These are phyloP conservation scores for Eupithecia tripunctaria DNA, from an alignment of 2,888 invertebrate species.

Conservation along the genomic window DNA sequence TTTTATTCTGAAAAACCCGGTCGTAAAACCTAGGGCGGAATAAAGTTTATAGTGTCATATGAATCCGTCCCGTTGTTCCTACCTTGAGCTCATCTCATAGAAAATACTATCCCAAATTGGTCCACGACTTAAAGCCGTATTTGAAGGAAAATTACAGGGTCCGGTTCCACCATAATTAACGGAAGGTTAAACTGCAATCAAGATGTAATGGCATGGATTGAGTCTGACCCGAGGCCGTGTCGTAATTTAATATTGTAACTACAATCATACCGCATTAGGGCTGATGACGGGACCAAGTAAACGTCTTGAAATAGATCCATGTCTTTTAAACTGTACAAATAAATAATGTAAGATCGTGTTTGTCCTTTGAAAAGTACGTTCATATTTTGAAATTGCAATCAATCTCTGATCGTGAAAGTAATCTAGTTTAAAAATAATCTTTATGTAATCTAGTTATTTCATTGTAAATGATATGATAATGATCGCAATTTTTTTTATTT, in stretches of 20 bases:
- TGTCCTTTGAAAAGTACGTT: not conserved
- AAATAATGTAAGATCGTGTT: not conserved
- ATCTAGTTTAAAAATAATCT: too few relatives aligned
- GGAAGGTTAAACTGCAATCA: slow-evolving; percentile 69
- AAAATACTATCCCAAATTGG: not conserved
- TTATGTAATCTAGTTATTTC: too few relatives aligned
- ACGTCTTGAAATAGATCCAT: not conserved
- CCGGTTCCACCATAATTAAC: slow-evolving; percentile 63
- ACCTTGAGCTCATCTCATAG: not conserved
- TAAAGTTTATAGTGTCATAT: not conserved
- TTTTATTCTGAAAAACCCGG: not conserved
- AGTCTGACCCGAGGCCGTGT: slow-evolving; percentile 57
- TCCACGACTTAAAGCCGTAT: slow-evolving; percentile 10
- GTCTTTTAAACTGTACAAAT: not conserved
- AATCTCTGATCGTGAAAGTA: too few relatives aligned
- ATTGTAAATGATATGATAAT: too few relatives aligned
- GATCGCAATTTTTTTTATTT: too few relatives aligned
- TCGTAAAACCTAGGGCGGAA: not conserved
- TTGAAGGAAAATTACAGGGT: slow-evolving; percentile 45
- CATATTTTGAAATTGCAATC: too few relatives aligned
- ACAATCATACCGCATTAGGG: slow-evolving; percentile 56
- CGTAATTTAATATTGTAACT: slow-evolving; percentile 66
- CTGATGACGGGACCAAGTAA: slow-evolving; percentile 25
- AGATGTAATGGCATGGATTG: slow-evolving; percentile 69
- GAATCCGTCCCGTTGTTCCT: not conserved